Percentiles rank a stretch among this genome's conserved stretches.
These are phyloP conservation scores for Spizaetus ornatus DNA, from an alignment of 2,113 vertebrate species.

Conservation along the genomic window DNA sequence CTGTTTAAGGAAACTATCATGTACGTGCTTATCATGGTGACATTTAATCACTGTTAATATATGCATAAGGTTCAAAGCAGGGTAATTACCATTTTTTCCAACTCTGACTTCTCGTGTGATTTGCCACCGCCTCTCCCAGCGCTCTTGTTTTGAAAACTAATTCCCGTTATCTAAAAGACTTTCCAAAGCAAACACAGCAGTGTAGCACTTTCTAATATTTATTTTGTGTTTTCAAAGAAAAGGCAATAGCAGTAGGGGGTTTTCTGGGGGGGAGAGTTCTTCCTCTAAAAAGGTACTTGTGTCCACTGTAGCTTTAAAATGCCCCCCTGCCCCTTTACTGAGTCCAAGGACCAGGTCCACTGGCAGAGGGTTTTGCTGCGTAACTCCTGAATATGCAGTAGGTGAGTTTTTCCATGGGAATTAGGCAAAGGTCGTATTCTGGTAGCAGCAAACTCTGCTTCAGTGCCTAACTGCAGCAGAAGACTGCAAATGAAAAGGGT, in stretches of 20 bases:
- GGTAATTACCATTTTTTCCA: slow-evolving; percentile 52
- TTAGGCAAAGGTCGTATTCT: neutral
- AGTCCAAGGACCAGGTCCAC: neutral
- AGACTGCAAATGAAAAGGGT: slow-evolving; percentile 33
- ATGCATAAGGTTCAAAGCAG: slow-evolving; percentile 35
- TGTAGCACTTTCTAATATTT: slow-evolving; percentile 62
- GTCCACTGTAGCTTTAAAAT: neutral
- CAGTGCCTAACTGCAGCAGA: slow-evolving; percentile 26
- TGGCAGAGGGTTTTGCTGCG: slow-evolving; percentile 3
- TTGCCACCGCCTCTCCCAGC: neutral
- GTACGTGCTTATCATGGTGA: neutral
- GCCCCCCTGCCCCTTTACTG: neutral
- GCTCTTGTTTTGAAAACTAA: slow-evolving; percentile 51
- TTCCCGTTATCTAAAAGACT: slow-evolving; percentile 31
- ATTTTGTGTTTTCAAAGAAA: slow-evolving; percentile 34
- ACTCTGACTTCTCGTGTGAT: neutral
- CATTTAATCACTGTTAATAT: slow-evolving; percentile 36
- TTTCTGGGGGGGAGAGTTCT: neutral
- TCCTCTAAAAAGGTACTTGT: neutral
- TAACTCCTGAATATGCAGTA: slow-evolving; percentile 54
- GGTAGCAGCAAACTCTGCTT: slow-evolving; percentile 9
- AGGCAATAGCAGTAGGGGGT: neutral
- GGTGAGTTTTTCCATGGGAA: slow-evolving; percentile 22
- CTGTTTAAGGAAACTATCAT: slow-evolving; percentile 41
- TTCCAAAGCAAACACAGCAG: slow-evolving; percentile 63